These are phyloP conservation scores for Dicranocentrus wangi DNA, from an alignment of 2,888 invertebrate genomes.

Conservation along the genomic window DNA sequence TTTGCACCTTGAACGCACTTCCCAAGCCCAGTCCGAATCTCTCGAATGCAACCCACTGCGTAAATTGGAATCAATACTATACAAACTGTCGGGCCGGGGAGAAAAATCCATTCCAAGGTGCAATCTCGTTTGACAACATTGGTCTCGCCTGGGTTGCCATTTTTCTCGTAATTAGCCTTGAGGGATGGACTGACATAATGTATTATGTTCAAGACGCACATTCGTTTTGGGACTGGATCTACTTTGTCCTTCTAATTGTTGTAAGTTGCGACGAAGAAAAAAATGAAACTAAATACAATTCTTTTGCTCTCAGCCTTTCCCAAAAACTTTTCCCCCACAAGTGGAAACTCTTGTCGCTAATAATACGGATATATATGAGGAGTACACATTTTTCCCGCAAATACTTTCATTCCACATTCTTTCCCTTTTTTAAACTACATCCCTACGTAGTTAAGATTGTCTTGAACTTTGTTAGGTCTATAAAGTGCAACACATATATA, in stretches of 20 bases:
- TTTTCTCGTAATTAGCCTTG: conserved; percentile 98
- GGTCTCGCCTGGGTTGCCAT: conserved; percentile 98
- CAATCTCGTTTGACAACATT: conserved; percentile 99
- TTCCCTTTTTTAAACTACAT: not conserved
- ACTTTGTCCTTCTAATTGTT: conserved; percentile 98
- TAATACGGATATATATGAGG: too few relatives aligned
- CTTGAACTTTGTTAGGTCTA: not conserved
- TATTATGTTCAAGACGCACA: conserved; percentile 99
- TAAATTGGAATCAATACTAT: conserved; percentile 99
- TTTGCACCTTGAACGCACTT: conserved; percentile 84
- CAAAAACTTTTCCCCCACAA: too few relatives aligned
- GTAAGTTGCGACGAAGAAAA: too few relatives aligned
- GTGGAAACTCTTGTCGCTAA: too few relatives aligned
- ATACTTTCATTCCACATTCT: not conserved
- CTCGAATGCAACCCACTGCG: conserved; percentile 81
- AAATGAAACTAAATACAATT: too few relatives aligned
- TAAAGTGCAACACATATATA: not conserved
- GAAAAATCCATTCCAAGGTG: conserved; percentile 98
- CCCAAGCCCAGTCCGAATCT: conserved; percentile 74
- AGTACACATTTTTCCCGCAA: not conserved
- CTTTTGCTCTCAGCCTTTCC: too few relatives aligned
- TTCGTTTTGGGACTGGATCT: conserved; percentile 99
- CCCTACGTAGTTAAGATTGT: not conserved
- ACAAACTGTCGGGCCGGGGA: conserved; percentile 93
- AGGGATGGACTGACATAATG: conserved; percentile 99